Evolutionary conservation across 2,797 vertebrate genomes (phyloP), one percentile per base, ranked within the genome.

Genomic region (Vultur gryphus): DNA sequence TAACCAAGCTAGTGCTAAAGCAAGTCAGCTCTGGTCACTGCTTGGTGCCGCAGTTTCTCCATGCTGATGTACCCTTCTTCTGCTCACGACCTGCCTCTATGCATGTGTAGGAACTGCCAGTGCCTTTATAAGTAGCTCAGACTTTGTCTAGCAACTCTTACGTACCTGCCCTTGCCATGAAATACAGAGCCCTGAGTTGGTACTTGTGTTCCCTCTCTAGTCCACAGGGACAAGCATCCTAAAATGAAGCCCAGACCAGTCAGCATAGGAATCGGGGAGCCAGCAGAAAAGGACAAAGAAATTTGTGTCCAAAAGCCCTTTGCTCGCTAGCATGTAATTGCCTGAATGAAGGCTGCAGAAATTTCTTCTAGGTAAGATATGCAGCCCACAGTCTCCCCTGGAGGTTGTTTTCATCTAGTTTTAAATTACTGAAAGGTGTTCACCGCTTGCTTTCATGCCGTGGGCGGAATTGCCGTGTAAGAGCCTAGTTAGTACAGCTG

Each of bases 41-140:
- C 6, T 9, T 4, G 5, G 41, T 10, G 51, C 26, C 0, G 0
- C n/a, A 23, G 57, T 5, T 25, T 33, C 64, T 57, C 65, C 0
- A 1, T 0, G 0, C 87, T 33, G 24, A 26, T 0, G 1, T 24
- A 6, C 6, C 23, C 62, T 52, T 19, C 59, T n/a, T 35, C 52
- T 59, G 5, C 64, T 25, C 64, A 51, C 43, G 59, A 59, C 41
- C 15, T 2, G 1, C 18, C 58, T 55, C 29, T 35, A 16, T 0
- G 5, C 20, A 2, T 1, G 0, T 5, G 4, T 2, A 24, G 14
- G 13, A 23, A 18, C 54, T 35, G 52, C 7, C 13, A 6, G 20
- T 31, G 48, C 15, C 69, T 51, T 43, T 5, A 11, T 0, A 0
- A 48, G 33, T 15, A 25, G 64, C 25, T 77, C 37, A 62, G 43